Evolutionary conservation across 2,888 invertebrate genomes (phyloP), one percentile per base, ranked within the genome.

Genomic region (Drosophila mayaguana): DNA sequence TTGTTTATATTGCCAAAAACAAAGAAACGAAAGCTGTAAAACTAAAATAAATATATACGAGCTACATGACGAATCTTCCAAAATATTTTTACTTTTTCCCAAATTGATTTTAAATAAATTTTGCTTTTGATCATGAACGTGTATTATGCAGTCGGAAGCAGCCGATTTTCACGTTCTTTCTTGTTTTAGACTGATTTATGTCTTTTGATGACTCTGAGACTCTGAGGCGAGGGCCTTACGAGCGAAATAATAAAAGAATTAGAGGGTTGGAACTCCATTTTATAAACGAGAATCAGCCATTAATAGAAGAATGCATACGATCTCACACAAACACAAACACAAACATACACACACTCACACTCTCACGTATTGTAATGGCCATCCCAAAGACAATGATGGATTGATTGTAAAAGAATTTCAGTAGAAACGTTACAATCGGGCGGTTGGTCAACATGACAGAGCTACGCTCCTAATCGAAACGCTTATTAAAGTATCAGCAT

Each of bases 241-340:
- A n/a, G 18, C 28, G 36, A 34, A 12, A 22, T n/a, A 62, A 71
- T 60, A 81, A 77, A 66, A 70, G 65, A 50, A 48, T 42, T 54
- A 18, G 36, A 48, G 59, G 53, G 69, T 25, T 71, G 64, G 55
- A 72, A 54, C 74, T 70, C 85, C 84, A 84, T 88, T 85, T 82
- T 38, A 12, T 12, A 77, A 57, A 20, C 7, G 4, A 64, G 51
- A 56, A n/a, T 51, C 68, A 67, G 69, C 78, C 71, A 79, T 75
- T 81, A 62, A 66, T 71, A 77, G 83, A 38, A 55, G 48, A 16
- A 43, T 43, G 12, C 14, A 20, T 20, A 22, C 22, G 14, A 45
- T 45, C 9, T 16, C 46, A 25, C 43, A 50, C 36, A 20, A 56
- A 57, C 56, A 42, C 51, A 75, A 11, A 11, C 43, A 22, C 14